Conservation (phyloP, 37 sponge, comb jelly and placozoan genomes). For the Axinella damicornis region DNA sequence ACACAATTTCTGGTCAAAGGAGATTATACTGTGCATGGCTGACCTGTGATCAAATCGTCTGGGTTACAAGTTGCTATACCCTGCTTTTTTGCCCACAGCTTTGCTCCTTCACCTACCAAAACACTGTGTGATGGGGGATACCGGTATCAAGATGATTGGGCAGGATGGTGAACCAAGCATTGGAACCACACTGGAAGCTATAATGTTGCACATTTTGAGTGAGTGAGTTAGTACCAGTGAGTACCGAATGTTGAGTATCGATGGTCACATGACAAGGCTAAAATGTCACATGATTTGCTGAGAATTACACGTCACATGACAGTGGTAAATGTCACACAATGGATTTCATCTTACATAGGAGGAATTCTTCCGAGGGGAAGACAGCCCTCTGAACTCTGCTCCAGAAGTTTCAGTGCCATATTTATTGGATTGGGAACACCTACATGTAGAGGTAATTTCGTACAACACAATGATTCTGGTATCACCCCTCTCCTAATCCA, state of each 20-base stretch:
- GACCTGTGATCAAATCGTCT: slow-evolving; percentile 72
- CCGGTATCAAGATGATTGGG: background rate
- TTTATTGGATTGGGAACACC: slow-evolving; percentile 70
- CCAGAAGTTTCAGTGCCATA: slow-evolving; percentile 52
- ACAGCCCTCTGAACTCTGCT: slow-evolving; percentile 29
- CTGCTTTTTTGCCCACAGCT: slow-evolving; percentile 56
- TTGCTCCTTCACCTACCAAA: slow-evolving; percentile 71
- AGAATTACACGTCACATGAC: too few species aligned
- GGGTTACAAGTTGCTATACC: slow-evolving; percentile 55
- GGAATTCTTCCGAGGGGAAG: slow-evolving; percentile 75
- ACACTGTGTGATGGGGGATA: too few species aligned
- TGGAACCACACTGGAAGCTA: too few species aligned
- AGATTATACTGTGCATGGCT: too few species aligned
- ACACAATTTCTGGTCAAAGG: too few species aligned
- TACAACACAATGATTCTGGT: too few species aligned
- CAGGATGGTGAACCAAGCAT: background rate
- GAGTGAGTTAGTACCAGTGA: too few species aligned
- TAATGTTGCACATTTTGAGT: too few species aligned
- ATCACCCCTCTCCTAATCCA: too few species aligned
- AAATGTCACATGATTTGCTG: too few species aligned
- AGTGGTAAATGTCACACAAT: background rate
- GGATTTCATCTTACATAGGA: slow-evolving; percentile 61
- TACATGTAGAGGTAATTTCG: background rate
- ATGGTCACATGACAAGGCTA: too few species aligned
- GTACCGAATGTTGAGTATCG: too few species aligned